Evolutionary conservation across 2,888 invertebrate genomes (phyloP).

Genomic region (Incurvaria masculella): DNA sequence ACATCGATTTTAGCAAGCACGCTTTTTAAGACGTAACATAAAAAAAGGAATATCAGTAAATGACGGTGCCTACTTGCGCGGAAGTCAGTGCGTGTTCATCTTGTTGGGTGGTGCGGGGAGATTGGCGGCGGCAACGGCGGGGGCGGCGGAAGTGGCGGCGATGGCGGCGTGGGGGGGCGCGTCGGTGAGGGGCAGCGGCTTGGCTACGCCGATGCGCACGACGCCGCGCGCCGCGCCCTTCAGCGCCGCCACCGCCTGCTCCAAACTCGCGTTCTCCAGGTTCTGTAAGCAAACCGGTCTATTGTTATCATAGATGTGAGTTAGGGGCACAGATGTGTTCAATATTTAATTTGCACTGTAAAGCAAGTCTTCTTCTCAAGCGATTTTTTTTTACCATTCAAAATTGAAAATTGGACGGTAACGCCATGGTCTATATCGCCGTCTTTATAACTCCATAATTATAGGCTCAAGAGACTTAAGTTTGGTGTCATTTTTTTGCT

Average conservation of each 20-base stretch:
- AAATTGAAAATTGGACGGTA: too few relatives aligned
- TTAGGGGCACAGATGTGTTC: neutral
- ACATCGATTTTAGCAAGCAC: neutral
- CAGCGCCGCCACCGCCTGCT: conserved; percentile 95
- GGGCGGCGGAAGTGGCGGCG: conserved; percentile 35
- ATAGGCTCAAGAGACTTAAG: too few relatives aligned
- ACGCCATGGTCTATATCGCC: too few relatives aligned
- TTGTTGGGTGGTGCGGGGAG: conserved; percentile 10
- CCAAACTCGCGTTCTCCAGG: conserved; percentile 92
- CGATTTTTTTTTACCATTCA: too few relatives aligned
- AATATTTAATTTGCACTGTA: neutral
- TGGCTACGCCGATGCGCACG: conserved; percentile 95
- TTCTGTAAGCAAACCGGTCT: conserved; percentile 28
- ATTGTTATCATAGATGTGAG: neutral
- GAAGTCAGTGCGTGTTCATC: conserved; percentile 15
- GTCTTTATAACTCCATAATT: too few relatives aligned
- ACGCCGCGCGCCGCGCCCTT: conserved; percentile 95
- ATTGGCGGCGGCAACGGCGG: conserved; percentile 26
- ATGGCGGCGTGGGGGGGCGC: conserved; percentile 27
- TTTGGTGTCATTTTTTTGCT: too few relatives aligned
- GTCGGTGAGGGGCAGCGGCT: conserved; percentile 81
- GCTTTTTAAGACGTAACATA: neutral
- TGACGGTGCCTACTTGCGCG: too few relatives aligned
- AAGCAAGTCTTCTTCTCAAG: neutral
- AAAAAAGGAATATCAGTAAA: neutral